phyloP scores from a whole-genome alignment of 1,140 invertebrate genomes.

The Maconellicoccus hirsutus region DNA sequence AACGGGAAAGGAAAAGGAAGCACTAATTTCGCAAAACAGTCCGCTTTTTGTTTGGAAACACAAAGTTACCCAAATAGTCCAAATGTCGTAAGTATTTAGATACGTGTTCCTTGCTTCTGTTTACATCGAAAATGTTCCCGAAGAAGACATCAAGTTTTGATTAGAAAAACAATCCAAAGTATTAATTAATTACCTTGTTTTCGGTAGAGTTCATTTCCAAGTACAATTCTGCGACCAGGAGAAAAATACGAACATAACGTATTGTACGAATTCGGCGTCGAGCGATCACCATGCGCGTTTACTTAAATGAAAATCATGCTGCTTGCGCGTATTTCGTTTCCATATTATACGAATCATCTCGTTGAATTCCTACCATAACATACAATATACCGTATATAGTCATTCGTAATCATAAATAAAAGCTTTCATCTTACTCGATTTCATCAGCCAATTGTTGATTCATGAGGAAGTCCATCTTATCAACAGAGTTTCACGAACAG shows the following conservation, averaged over 20 bases:
- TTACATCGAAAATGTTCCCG: neutral
- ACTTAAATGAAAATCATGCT: no score
- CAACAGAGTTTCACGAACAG: no score
- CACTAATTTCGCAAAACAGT: conserved; percentile 57
- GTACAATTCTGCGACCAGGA: conserved; percentile 26
- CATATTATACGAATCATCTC: no score
- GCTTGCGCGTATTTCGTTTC: no score
- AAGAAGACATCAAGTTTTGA: neutral
- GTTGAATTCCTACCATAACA: no score
- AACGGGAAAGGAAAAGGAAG: conserved; percentile 53
- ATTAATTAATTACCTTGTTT: conserved; percentile 10
- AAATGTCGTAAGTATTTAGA: conserved; percentile 60
- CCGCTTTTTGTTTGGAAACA: conserved; percentile 78
- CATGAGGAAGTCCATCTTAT: no score
- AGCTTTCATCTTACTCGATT: no score
- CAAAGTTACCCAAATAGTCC: conserved; percentile 86
- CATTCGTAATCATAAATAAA: no score
- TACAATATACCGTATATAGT: no score
- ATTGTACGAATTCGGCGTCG: conserved; percentile 28
- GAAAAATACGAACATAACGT: conserved; percentile 26
- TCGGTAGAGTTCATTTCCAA: conserved; percentile 25
- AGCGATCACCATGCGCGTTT: no score
- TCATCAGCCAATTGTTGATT: no score
- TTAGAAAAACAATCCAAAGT: neutral
- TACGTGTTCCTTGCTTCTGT: no score